Evolutionary conservation across 2,113 vertebrate species (phyloP).

Genomic region (Piaya cayana): DNA sequence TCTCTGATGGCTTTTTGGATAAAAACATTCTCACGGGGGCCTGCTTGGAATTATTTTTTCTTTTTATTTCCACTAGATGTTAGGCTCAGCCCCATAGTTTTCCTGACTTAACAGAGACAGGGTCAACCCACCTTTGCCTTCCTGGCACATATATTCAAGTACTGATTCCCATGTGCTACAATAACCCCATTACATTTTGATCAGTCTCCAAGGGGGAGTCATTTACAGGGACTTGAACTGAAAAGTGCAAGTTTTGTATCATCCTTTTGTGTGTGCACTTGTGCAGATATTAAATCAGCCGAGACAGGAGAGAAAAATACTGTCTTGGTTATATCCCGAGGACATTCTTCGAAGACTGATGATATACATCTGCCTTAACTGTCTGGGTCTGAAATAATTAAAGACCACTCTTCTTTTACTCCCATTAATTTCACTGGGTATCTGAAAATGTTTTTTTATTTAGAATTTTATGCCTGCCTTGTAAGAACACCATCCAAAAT

Average conservation of each 20-base stretch:
- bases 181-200: constrained; percentile 28
- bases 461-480: neutral
- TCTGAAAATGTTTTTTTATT: neutral
- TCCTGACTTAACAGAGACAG: neutral
- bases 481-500: neutral
- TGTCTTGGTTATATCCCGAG: constrained; percentile 28
- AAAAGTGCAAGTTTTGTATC: neutral
- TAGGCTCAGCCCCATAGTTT: neutral
- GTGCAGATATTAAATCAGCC: constrained; percentile 40
- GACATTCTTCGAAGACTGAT: constrained; percentile 53
- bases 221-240: constrained; percentile 35
- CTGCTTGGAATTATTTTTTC: constrained; percentile 69
- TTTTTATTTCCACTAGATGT: constrained; percentile 57
- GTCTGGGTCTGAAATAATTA: constrained; percentile 30
- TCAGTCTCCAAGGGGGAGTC: neutral
- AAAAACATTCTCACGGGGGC: constrained; percentile 62
- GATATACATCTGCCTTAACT: constrained; percentile 28
- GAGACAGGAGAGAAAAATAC: neutral
- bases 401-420: constrained; percentile 3
- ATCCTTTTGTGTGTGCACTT: neutral
- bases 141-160: neutral
- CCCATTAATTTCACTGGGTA: constrained; percentile 13
- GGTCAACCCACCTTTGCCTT: constrained; percentile 61
- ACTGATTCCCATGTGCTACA: constrained; percentile 22
- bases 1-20: constrained; percentile 70